Percentiles rank a stretch among this genome's conserved stretches.
Conservation (phyloP, 2,113 vertebrate species). For the Festucalex cinctus region DNA sequence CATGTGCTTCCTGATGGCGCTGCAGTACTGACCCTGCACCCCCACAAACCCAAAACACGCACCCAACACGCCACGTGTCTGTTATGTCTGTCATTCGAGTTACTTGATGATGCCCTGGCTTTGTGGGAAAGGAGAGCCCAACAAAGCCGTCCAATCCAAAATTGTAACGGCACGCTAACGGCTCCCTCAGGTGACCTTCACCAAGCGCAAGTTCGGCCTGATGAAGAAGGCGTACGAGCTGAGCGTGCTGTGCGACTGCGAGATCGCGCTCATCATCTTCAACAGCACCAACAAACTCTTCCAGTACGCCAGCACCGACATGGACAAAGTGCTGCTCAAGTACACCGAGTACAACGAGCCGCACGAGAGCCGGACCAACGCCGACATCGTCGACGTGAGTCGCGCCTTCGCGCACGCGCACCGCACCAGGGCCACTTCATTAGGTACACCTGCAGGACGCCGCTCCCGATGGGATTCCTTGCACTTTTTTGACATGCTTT, state of each 20-base stretch:
- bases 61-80: background rate
- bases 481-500: too few species aligned
- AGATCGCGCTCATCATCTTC: slow-evolving; percentile 98
- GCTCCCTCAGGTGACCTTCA: slow-evolving; percentile 87
- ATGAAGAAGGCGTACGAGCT: slow-evolving; percentile 99
- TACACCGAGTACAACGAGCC: slow-evolving; percentile 98
- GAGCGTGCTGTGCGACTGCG: slow-evolving; percentile 94
- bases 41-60: too few species aligned
- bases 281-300: slow-evolving; percentile 99
- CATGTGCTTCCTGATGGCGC: slow-evolving; percentile 85
- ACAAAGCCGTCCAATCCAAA: background rate
- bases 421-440: too few species aligned
- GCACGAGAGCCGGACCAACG: slow-evolving; percentile 94
- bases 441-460: too few species aligned
- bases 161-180: slow-evolving; percentile 1
- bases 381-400: slow-evolving; percentile 94
- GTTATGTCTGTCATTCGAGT: too few species aligned
- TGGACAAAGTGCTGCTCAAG: slow-evolving; percentile 97
- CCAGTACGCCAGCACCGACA: slow-evolving; percentile 96
- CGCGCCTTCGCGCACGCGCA: background rate
- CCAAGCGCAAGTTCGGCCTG: slow-evolving; percentile 96
- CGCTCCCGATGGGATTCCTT: too few species aligned
- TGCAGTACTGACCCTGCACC: slow-evolving; percentile 26
- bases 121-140: too few species aligned
- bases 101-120: too few species aligned